A percentile compares a stretch with the other conserved stretches of the same genome.
phyloP scores from a whole-genome alignment of 2,888 invertebrate genomes.

The Drosophila lacicola region DNA sequence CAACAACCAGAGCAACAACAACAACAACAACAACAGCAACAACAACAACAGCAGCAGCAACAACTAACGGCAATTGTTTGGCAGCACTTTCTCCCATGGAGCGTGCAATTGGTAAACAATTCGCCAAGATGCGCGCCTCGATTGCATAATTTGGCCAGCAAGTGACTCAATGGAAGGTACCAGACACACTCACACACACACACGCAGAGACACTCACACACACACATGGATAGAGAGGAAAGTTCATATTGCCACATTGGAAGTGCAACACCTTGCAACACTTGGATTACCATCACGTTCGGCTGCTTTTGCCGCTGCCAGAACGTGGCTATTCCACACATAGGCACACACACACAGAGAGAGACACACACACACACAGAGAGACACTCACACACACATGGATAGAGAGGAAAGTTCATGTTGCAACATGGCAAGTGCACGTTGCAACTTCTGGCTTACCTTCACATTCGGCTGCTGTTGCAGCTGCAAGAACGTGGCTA shows the following conservation, averaged over 20 bases:
- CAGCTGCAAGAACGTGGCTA: conserved; percentile 96
- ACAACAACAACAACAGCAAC: conserved; percentile 6
- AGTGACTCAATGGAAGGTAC: conserved; percentile 36
- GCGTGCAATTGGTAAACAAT: conserved; percentile 68
- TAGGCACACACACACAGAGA: neutral
- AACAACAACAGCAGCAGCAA: conserved; percentile 7
- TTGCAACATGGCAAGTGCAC: neutral
- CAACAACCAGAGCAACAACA: conserved; percentile 24
- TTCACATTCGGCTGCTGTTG: conserved; percentile 89
- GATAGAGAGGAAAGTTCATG: conserved; percentile 10
- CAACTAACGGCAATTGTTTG: conserved; percentile 51
- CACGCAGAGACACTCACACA: neutral
- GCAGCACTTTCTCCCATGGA: conserved; percentile 67
- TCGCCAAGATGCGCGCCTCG: conserved; percentile 54
- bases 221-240: conserved; percentile 13
- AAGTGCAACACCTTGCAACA: too few relatives aligned
- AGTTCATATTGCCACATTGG: neutral
- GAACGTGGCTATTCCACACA: neutral
- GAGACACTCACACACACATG: neutral
- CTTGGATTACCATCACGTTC: too few relatives aligned
- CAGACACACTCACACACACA: neutral
- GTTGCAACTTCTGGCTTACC: conserved; percentile 86
- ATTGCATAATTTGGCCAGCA: conserved; percentile 50
- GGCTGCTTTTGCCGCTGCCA: too few relatives aligned
- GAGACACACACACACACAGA: neutral